A percentile compares a stretch with the other conserved stretches of the same genome.
phyloP scores from a whole-genome alignment of 2,797 vertebrate genomes.

The Sebastiscus albofasciatus region DNA sequence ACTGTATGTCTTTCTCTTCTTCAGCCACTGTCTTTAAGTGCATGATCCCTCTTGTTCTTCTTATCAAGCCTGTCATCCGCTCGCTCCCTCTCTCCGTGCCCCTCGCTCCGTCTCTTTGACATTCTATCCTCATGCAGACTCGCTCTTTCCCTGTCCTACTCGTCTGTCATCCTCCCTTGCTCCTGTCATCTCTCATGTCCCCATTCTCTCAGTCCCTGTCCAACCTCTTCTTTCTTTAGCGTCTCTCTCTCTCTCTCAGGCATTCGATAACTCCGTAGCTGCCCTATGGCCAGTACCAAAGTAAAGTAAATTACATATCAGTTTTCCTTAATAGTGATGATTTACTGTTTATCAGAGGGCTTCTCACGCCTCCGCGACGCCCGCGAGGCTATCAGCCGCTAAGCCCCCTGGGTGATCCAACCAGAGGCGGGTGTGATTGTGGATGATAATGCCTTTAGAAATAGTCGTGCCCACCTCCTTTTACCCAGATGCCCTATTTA shows the following conservation, averaged over 20 bases:
- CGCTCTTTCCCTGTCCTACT: slow-evolving; percentile 30
- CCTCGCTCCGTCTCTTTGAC: slow-evolving; percentile 44
- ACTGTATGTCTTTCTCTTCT: slow-evolving; percentile 13
- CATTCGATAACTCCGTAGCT: slow-evolving; percentile 1
- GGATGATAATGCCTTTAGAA: slow-evolving; percentile 34
- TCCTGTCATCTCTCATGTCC: slow-evolving; percentile 48
- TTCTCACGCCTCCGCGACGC: slow-evolving; percentile 5
- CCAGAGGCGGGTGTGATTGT: slow-evolving; percentile 28
- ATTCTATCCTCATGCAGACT: slow-evolving; percentile 40
- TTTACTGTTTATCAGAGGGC: not conserved
- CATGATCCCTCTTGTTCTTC: slow-evolving; percentile 35
- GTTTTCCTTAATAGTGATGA: not conserved
- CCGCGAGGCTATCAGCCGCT: slow-evolving; percentile 18
- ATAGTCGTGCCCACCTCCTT: not conserved
- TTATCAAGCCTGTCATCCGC: slow-evolving; percentile 36
- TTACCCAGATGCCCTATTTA: slow-evolving; percentile 29
- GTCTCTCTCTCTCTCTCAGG: slow-evolving; percentile 6
- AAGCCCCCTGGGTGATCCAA: slow-evolving; percentile 9
- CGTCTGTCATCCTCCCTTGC: slow-evolving; percentile 51
- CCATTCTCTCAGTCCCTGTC: slow-evolving; percentile 45
- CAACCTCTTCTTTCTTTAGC: slow-evolving; percentile 26
- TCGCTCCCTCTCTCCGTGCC: slow-evolving; percentile 1
- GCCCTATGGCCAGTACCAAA: not conserved
- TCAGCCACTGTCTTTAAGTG: slow-evolving; percentile 28
- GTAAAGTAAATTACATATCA: slow-evolving; percentile 8